Percentiles rank a stretch among this genome's conserved stretches.
Evolutionary conservation across 2,797 vertebrate genomes (phyloP).

Genomic region (Peromyscus melanophrys): DNA sequence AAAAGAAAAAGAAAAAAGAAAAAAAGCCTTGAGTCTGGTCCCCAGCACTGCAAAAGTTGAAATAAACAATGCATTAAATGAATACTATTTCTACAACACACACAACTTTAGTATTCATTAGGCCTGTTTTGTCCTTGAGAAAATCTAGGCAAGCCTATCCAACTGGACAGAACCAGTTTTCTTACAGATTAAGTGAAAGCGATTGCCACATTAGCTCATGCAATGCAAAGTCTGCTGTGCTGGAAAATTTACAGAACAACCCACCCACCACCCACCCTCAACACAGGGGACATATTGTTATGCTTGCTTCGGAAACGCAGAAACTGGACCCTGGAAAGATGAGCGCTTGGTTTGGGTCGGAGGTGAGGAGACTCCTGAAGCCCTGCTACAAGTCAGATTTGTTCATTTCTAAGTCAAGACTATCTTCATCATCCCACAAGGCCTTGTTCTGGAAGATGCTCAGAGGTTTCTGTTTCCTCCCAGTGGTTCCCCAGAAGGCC

Average conservation of each 20-base stretch:
- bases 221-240: background rate
- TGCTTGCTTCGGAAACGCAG: slow-evolving; percentile 32
- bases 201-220: slow-evolving; percentile 63
- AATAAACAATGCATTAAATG: background rate
- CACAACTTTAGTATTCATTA: slow-evolving; percentile 15
- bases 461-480: background rate
- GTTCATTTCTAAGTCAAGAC: slow-evolving; percentile 13
- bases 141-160: slow-evolving; percentile 63
- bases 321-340: background rate
- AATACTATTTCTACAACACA: background rate
- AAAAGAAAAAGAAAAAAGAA: too few relatives aligned
- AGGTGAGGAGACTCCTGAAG: background rate
- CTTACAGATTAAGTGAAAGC: slow-evolving; percentile 42
- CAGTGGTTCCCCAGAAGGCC: background rate
- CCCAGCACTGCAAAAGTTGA: background rate
- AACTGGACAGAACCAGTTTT: slow-evolving; percentile 64
- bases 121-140: slow-evolving; percentile 69
- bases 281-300: background rate
- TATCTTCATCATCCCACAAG: background rate
- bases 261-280: background rate
- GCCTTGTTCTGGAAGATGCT: background rate
- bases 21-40: too few relatives aligned
- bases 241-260: background rate
- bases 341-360: background rate
- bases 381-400: background rate